A percentile compares a stretch with the other conserved stretches of the same genome.
These are phyloP conservation scores for Ophiodon elongatus DNA, from an alignment of 2,113 vertebrate species.

Conservation along the genomic window DNA sequence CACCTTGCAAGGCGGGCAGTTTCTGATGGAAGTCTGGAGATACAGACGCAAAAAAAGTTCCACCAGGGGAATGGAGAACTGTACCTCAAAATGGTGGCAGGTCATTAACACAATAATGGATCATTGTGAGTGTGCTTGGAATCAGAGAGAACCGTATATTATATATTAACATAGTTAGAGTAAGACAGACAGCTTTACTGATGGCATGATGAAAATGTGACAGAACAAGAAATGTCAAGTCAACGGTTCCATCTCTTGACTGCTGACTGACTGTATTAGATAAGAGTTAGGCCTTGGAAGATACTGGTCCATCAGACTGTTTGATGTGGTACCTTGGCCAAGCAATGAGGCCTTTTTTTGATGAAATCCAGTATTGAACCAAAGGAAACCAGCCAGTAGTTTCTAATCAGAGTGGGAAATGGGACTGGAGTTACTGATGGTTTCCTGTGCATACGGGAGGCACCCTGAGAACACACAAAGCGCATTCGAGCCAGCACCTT, in stretches of 20 bases:
- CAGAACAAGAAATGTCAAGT: conserved; percentile 4
- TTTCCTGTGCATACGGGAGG: conserved; percentile 57
- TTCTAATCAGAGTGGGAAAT: conserved; percentile 78
- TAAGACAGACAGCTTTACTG: conserved; percentile 22
- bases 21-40: conserved; percentile 46
- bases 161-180: conserved; percentile 7
- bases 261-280: conserved; percentile 10
- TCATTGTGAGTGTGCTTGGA: conserved; percentile 21
- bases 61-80: conserved; percentile 21
- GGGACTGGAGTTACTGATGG: conserved; percentile 72
- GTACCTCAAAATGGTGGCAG: conserved; percentile 42
- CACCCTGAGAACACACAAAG: conserved; percentile 68
- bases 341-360: conserved; percentile 35
- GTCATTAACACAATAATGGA: conserved; percentile 53
- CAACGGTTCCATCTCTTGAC: background rate
- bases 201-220: conserved; percentile 33
- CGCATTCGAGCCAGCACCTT: conserved; percentile 72
- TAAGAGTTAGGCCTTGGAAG: conserved; percentile 22
- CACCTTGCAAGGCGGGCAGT: conserved; percentile 47
- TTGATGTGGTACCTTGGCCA: conserved; percentile 42
- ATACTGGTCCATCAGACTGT: conserved; percentile 29
- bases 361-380: conserved; percentile 57
- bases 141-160: conserved; percentile 19
- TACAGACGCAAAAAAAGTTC: conserved; percentile 35
- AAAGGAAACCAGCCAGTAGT: conserved; percentile 68